Conservation (phyloP, 2,888 invertebrate species). For the Beris chalybata region DNA sequence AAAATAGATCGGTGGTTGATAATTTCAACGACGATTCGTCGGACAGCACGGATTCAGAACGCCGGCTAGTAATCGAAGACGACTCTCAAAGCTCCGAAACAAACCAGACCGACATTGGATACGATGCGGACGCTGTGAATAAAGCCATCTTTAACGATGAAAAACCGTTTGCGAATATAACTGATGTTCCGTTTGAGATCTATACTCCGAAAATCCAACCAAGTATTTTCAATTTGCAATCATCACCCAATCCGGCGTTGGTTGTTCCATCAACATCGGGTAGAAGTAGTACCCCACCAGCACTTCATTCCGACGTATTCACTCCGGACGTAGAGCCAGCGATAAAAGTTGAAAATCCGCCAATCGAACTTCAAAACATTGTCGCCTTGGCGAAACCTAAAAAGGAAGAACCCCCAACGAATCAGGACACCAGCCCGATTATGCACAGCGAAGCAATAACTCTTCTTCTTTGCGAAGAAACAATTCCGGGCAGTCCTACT, state of each 20-base stretch:
- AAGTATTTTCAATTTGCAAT: conserved; percentile 31
- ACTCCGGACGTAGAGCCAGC: neutral
- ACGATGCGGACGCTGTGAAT: conserved; percentile 9
- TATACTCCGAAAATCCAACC: neutral
- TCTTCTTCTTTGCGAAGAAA: conserved; percentile 82
- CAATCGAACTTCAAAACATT: conserved; percentile 1
- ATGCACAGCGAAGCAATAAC: conserved; percentile 68
- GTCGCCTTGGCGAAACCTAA: conserved; percentile 34
- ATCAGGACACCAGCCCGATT: conserved; percentile 47
- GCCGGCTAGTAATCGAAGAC: conserved; percentile 63
- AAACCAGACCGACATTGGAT: conserved; percentile 15
- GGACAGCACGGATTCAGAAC: conserved; percentile 67
- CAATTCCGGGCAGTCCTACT: conserved; percentile 86
- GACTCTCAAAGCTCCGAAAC: conserved; percentile 51
- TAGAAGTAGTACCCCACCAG: conserved; percentile 19
- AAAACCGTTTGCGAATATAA: neutral
- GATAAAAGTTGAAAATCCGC: conserved; percentile 5
- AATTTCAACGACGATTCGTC: conserved; percentile 62
- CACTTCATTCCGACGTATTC: neutral
- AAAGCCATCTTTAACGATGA: conserved; percentile 2
- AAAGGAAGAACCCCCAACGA: conserved; percentile 42
- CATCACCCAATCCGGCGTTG: conserved; percentile 45
- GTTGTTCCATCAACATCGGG: conserved; percentile 46
- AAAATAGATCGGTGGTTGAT: conserved; percentile 42
- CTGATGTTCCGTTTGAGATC: conserved; percentile 11